These are phyloP conservation scores for Pseudomyrmex cubaensis DNA, from an alignment of 1,140 invertebrate genomes.

Conservation along the genomic window DNA sequence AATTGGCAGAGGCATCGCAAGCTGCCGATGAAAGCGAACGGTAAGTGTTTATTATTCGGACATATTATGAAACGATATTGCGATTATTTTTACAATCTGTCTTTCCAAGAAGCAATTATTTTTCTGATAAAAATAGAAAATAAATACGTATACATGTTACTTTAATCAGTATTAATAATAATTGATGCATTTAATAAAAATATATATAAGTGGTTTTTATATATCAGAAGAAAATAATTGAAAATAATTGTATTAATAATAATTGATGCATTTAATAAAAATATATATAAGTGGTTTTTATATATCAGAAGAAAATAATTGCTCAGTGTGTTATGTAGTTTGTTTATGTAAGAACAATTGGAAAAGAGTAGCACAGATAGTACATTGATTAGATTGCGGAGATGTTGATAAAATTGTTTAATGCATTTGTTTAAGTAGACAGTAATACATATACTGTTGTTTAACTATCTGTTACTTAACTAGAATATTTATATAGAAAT, in stretches of 20 bases:
- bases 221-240: conserved; percentile 1
- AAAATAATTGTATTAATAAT: no score
- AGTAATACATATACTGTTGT: background rate
- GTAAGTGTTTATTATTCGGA: conserved; percentile 86
- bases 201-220: background rate
- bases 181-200: background rate
- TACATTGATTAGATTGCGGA: background rate
- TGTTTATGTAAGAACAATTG: background rate
- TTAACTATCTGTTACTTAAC: background rate
- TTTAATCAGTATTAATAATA: no score
- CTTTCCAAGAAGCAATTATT: conserved; percentile 29
- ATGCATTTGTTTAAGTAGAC: background rate
- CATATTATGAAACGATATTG: background rate
- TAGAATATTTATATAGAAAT: background rate
- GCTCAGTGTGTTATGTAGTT: conserved; percentile 25
- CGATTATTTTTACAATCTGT: background rate
- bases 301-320: background rate
- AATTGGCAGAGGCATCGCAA: conserved; percentile 99
- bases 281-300: background rate
- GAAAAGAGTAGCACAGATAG: conserved; percentile 5
- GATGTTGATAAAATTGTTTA: conserved; percentile 2
- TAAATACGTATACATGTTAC: background rate
- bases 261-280: no score
- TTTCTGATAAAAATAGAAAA: background rate
- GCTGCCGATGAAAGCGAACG: conserved; percentile 99